Conservation (phyloP, 2,113 vertebrate genomes). For the Hucho hucho region DNA sequence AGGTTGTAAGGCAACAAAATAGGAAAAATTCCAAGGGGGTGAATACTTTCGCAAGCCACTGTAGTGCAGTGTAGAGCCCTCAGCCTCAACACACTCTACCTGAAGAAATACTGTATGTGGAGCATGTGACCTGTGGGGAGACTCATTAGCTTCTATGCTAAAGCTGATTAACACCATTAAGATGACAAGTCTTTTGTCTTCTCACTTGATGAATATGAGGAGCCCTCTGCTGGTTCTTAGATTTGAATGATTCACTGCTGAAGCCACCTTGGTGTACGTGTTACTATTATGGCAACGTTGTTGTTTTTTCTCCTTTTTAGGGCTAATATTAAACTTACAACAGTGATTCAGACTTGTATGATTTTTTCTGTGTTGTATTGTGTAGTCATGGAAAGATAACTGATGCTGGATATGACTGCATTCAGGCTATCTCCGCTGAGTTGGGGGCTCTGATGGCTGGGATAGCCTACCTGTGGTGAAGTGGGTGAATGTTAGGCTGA, state of each 20-base stretch:
- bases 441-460: constrained; percentile 15
- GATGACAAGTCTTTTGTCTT: constrained; percentile 52
- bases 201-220: constrained; percentile 26
- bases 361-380: constrained; percentile 24
- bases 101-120: constrained; percentile 25
- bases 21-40: too few species aligned
- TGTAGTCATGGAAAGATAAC: constrained; percentile 28
- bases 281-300: constrained; percentile 33
- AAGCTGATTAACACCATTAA: constrained; percentile 59
- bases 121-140: constrained; percentile 47
- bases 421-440: background rate
- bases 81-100: constrained; percentile 12
- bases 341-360: constrained; percentile 51
- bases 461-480: constrained; percentile 12
- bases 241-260: constrained; percentile 14
- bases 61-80: constrained; percentile 45
- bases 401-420: constrained; percentile 7
- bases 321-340: background rate
- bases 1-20: too few species aligned
- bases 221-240: constrained; percentile 27
- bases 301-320: constrained; percentile 32
- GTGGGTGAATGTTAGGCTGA: background rate
- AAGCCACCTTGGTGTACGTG: background rate
- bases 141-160: constrained; percentile 61
- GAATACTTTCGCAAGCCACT: constrained; percentile 27